Conservation (phyloP, 2,888 invertebrate species). For the Allophyes oxyacanthae region DNA sequence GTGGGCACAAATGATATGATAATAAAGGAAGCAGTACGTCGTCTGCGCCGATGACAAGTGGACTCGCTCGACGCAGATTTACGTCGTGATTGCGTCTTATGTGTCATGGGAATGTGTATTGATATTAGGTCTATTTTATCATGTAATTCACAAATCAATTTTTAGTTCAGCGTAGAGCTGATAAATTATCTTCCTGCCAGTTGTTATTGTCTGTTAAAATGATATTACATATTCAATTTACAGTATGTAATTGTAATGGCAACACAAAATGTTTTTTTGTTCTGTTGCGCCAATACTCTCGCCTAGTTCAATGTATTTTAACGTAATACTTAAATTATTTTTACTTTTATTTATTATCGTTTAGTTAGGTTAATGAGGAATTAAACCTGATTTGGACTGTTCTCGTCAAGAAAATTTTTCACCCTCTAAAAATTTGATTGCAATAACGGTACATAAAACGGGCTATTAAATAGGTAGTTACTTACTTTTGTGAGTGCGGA, state of each 20-base stretch:
- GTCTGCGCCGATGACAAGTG: constrained; percentile 60
- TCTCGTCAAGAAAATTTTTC: background rate
- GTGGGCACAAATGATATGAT: constrained; percentile 56
- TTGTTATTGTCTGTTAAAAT: background rate
- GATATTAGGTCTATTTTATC: constrained; percentile 33
- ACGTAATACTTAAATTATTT: no score
- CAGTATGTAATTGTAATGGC: no score
- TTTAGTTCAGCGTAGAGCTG: background rate
- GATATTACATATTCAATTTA: no score
- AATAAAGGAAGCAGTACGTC: constrained; percentile 65
- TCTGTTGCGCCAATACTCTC: no score
- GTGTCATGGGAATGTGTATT: constrained; percentile 35
- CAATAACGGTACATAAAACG: constrained; percentile 56
- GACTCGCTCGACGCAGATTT: constrained; percentile 51
- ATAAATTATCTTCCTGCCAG: background rate
- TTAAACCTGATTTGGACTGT: background rate
- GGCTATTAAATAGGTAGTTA: constrained; percentile 66
- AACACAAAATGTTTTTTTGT: no score
- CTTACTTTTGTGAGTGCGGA: constrained; percentile 61
- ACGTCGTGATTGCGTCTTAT: constrained; percentile 48
- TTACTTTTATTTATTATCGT: no score
- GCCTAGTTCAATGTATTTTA: no score
- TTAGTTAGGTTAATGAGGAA: no score
- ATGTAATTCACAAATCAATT: constrained; percentile 21
- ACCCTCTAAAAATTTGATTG: constrained; percentile 47